Evolutionary conservation across 2,113 vertebrate genomes (phyloP).

Genomic region (Oriolus oriolus): DNA sequence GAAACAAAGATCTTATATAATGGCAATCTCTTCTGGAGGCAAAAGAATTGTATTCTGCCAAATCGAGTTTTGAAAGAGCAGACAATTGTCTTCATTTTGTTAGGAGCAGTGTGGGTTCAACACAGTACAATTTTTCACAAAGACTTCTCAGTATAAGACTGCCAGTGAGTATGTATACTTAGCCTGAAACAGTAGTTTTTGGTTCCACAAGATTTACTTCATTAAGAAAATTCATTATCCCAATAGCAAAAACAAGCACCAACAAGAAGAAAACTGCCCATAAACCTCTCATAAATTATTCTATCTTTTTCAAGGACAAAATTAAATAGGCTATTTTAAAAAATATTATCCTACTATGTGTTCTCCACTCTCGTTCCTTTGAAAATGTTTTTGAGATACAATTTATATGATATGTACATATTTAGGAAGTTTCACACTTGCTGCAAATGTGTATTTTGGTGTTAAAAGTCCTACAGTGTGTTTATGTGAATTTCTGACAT

Average conservation of each 20-base stretch:
- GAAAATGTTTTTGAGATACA: background rate
- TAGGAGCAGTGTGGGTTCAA: slow-evolving; percentile 6
- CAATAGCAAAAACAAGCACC: background rate
- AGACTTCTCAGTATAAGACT: background rate
- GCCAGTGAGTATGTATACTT: background rate
- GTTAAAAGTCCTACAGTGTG: background rate
- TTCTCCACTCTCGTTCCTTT: background rate
- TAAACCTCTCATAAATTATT: background rate
- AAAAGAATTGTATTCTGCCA: background rate
- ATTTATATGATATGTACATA: background rate
- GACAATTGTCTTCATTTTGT: slow-evolving; percentile 20
- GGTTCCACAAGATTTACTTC: background rate
- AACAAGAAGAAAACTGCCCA: background rate
- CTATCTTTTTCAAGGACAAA: background rate
- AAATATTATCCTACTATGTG: background rate
- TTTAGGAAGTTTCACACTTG: background rate
- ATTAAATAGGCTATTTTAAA: background rate
- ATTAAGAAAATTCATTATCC: background rate
- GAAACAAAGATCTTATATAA: slow-evolving; percentile 9
- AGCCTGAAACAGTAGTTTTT: background rate
- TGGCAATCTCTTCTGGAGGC: background rate
- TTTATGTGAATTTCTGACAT: slow-evolving; percentile 30
- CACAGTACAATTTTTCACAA: background rate
- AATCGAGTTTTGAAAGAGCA: slow-evolving; percentile 42
- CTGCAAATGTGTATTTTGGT: background rate